phyloP scores from a whole-genome alignment of 2,113 vertebrate genomes.

The Saguinus imperator region DNA sequence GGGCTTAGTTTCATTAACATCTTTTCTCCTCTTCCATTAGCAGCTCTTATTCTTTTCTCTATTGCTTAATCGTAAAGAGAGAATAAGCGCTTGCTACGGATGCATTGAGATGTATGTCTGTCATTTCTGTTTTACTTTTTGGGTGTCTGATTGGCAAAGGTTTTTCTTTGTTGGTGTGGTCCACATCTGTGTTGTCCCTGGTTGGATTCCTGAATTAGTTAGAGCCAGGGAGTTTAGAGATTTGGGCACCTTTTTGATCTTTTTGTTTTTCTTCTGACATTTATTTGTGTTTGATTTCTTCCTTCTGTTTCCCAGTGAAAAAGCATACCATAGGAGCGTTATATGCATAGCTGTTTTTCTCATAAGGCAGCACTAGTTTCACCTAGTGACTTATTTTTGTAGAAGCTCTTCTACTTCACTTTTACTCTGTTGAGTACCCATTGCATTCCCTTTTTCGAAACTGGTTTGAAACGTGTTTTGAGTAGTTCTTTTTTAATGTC shows the following conservation, averaged over 20 bases:
- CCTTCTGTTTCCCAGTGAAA: not conserved
- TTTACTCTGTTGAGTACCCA: not conserved
- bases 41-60: not conserved
- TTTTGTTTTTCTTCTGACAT: not conserved
- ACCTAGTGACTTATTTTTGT: not conserved
- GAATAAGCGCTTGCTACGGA: not conserved
- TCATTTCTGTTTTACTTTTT: not conserved
- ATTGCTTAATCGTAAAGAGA: not conserved
- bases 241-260: not conserved
- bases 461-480: constrained; percentile 47
- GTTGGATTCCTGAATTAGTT: constrained; percentile 14
- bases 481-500: not conserved
- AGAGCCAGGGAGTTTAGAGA: not conserved
- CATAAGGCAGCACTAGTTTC: not conserved
- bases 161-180: not conserved
- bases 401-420: constrained; percentile 8
- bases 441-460: not conserved
- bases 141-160: not conserved
- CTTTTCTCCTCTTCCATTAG: not conserved
- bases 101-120: not conserved
- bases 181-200: not conserved
- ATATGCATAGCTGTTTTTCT: not conserved
- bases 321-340: not conserved
- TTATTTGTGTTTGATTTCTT: not conserved
- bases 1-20: constrained; percentile 41